Evolutionary conservation across 2,797 vertebrate species (phyloP).

Genomic region (Lagocephalus sceleratus): DNA sequence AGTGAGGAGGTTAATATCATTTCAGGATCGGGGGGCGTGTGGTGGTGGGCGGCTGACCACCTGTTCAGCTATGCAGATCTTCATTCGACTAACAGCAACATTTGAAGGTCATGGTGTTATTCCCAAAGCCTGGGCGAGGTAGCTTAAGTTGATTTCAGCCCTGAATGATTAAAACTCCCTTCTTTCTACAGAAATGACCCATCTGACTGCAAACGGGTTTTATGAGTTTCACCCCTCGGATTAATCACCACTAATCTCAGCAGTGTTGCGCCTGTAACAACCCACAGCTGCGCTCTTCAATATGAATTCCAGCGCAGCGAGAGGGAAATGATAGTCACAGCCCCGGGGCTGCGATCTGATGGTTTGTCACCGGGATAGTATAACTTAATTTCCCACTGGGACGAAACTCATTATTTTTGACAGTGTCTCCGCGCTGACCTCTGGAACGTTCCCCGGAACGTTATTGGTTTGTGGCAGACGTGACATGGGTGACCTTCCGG

Average conservation of each 20-base stretch:
- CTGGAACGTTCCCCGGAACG: constrained; percentile 59
- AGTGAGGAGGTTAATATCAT: constrained; percentile 70
- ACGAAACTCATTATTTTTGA: constrained; percentile 78
- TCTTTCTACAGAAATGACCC: constrained; percentile 6
- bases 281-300: constrained; percentile 44
- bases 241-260: constrained; percentile 53
- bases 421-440: constrained; percentile 74
- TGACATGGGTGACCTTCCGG: constrained; percentile 59
- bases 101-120: constrained; percentile 57
- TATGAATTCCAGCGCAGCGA: constrained; percentile 59
- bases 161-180: not conserved
- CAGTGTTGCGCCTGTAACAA: constrained; percentile 35
- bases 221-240: constrained; percentile 30
- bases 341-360: constrained; percentile 71
- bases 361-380: constrained; percentile 79
- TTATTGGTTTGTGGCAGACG: constrained; percentile 67
- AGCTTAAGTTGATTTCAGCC: not conserved
- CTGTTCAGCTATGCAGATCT: constrained; percentile 66
- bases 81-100: constrained; percentile 35
- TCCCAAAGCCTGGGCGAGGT: not conserved
- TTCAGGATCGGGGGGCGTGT: constrained; percentile 60
- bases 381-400: constrained; percentile 78
- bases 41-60: constrained; percentile 64
- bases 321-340: constrained; percentile 68
- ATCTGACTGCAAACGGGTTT: constrained; percentile 16